Conservation (phyloP, 2,888 invertebrate genomes). For the Aplocera efformata region DNA sequence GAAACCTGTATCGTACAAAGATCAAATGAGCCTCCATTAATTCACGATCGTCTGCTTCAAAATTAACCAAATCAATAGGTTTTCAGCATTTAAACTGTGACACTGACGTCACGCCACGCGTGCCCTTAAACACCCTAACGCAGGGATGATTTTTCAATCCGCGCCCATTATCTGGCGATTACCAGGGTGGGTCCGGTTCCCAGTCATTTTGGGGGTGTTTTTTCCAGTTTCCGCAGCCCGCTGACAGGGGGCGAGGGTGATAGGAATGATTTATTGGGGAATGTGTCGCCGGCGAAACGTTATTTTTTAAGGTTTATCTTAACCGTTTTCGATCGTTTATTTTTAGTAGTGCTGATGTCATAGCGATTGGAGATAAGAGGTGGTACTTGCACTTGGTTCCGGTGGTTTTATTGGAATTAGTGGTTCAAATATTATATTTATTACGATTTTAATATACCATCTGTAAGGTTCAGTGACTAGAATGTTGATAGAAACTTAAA, state of each 20-base stretch:
- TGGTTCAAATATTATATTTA: too few relatives aligned
- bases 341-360: slow-evolving; percentile 22
- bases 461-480: too few relatives aligned
- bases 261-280: slow-evolving; percentile 66
- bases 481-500: too few relatives aligned
- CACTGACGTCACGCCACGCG: slow-evolving; percentile 10
- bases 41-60: too few relatives aligned
- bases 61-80: too few relatives aligned
- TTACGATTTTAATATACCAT: too few relatives aligned
- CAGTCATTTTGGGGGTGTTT: slow-evolving; percentile 70
- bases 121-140: slow-evolving; percentile 41
- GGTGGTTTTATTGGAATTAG: background rate
- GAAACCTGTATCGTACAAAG: too few relatives aligned
- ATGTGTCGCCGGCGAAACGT: slow-evolving; percentile 47
- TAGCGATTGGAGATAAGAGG: slow-evolving; percentile 2
- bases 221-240: slow-evolving; percentile 46
- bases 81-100: slow-evolving; percentile 5
- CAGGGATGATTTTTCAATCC: slow-evolving; percentile 75
- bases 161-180: slow-evolving; percentile 73
- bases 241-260: slow-evolving; percentile 50
- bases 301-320: slow-evolving; percentile 67
- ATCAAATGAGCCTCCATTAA: too few relatives aligned
- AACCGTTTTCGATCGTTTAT: slow-evolving; percentile 50
- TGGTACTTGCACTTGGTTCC: background rate
- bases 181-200: slow-evolving; percentile 63